These are phyloP conservation scores for Solenopsis invicta DNA, from an alignment of 1,140 invertebrate species.

Conservation along the genomic window DNA sequence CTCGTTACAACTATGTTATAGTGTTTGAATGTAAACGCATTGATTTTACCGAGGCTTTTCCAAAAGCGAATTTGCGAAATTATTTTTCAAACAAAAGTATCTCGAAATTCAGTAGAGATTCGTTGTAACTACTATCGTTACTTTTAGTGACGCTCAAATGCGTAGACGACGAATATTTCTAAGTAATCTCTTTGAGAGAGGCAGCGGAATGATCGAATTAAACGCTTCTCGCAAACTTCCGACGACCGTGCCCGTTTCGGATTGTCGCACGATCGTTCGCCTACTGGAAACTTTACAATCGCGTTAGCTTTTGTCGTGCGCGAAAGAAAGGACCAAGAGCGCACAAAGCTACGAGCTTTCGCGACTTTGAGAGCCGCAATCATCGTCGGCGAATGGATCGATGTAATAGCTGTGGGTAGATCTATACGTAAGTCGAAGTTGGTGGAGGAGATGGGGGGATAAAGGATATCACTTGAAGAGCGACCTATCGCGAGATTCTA, in stretches of 20 bases:
- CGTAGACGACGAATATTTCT: slow-evolving; percentile 23
- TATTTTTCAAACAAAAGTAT: slow-evolving; percentile 6
- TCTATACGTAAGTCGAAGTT: slow-evolving; percentile 48
- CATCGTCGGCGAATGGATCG: slow-evolving; percentile 53
- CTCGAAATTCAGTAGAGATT: not conserved
- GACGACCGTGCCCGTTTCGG: slow-evolving; percentile 16
- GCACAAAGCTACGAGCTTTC: slow-evolving; percentile 45
- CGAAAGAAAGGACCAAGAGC: slow-evolving; percentile 45
- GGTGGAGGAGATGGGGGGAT: slow-evolving; percentile 8
- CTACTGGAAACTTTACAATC: slow-evolving; percentile 49
- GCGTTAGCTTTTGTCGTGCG: slow-evolving; percentile 58
- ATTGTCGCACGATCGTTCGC: slow-evolving; percentile 41
- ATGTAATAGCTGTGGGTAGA: slow-evolving; percentile 44
- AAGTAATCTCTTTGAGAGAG: slow-evolving; percentile 46
- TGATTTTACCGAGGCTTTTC: not conserved
- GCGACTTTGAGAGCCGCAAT: slow-evolving; percentile 56
- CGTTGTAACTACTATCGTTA: not conserved
- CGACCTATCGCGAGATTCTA: slow-evolving; percentile 62
- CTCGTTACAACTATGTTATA: not conserved
- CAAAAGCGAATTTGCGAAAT: not conserved
- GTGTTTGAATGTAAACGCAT: not conserved
- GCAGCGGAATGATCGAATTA: slow-evolving; percentile 47
- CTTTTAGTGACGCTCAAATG: slow-evolving; percentile 21
- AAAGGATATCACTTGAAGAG: slow-evolving; percentile 50
- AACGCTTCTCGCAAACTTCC: slow-evolving; percentile 62